These are phyloP conservation scores for Ceratina japonica DNA, from an alignment of 1,140 invertebrate genomes.

Conservation along the genomic window DNA sequence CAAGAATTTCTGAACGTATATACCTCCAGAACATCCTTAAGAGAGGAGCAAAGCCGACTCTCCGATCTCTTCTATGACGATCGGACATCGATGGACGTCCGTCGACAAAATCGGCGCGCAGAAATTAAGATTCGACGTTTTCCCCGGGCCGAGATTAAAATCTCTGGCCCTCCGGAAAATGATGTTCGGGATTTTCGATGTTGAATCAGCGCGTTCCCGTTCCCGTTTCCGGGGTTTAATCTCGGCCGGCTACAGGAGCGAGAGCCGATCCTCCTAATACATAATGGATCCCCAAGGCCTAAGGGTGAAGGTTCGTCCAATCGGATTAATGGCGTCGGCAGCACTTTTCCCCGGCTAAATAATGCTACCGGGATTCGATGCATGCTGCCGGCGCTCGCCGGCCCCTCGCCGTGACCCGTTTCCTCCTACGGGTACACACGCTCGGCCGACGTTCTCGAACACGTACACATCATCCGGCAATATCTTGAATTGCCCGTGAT, in stretches of 20 bases:
- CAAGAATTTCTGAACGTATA: no score
- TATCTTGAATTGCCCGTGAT: conserved; percentile 51
- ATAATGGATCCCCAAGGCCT: conserved; percentile 69
- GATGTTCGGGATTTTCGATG: conserved; percentile 55
- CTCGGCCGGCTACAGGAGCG: conserved; percentile 24
- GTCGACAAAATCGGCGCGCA: not conserved
- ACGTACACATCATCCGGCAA: conserved; percentile 17
- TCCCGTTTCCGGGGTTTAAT: conserved; percentile 57
- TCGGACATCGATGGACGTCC: not conserved
- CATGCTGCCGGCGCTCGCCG: conserved; percentile 33
- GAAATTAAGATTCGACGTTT: conserved; percentile 26
- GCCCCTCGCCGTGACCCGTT: conserved; percentile 29
- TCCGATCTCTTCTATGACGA: no score
- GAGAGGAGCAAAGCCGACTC: no score
- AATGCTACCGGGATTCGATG: conserved; percentile 64
- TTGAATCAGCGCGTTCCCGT: conserved; percentile 48
- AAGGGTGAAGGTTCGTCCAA: conserved; percentile 64
- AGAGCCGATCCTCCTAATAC: conserved; percentile 64
- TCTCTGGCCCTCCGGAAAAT: conserved; percentile 51
- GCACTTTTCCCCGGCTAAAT: conserved; percentile 66
- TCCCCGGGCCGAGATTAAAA: conserved; percentile 49
- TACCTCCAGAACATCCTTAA: no score
- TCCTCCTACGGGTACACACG: not conserved
- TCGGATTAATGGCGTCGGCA: conserved; percentile 70
- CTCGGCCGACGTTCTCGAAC: not conserved